A percentile compares a stretch with the other conserved stretches of the same genome.
These are phyloP conservation scores for Metaphire vulgaris DNA, from an alignment of 1,140 invertebrate species.

Conservation along the genomic window DNA sequence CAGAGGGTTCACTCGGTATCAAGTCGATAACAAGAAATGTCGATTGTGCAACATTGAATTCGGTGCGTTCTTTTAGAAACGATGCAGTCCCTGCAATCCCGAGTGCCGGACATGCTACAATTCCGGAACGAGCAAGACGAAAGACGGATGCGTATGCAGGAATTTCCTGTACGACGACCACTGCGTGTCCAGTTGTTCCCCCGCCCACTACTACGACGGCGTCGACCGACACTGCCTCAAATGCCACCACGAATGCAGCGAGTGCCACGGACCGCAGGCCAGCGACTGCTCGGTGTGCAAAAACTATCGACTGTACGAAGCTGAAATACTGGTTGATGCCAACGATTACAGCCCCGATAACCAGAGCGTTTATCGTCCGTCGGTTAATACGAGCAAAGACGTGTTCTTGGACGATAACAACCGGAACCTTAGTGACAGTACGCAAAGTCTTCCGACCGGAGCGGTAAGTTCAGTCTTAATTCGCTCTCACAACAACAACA, in stretches of 20 bases:
- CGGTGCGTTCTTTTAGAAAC: too few relatives aligned
- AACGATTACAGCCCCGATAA: neutral
- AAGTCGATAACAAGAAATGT: too few relatives aligned
- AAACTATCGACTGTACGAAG: conserved; percentile 71
- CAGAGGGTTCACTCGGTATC: too few relatives aligned
- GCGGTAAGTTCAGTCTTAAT: neutral
- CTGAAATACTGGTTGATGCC: conserved; percentile 15
- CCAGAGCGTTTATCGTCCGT: neutral
- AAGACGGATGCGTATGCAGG: neutral
- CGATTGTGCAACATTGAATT: too few relatives aligned
- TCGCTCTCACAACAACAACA: neutral
- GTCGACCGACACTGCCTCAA: conserved; percentile 64
- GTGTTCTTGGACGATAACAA: conserved; percentile 3
- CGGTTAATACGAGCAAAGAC: neutral
- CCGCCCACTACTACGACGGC: conserved; percentile 63
- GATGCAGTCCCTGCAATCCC: neutral
- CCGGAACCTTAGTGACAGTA: neutral
- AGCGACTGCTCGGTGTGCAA: conserved; percentile 74
- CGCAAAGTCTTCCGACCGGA: neutral
- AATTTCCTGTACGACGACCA: neutral
- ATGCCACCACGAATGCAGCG: conserved; percentile 77
- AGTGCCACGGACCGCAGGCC: conserved; percentile 69
- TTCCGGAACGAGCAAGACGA: neutral
- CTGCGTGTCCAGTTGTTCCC: neutral
- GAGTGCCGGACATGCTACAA: neutral